Conservation (phyloP, 2,888 invertebrate species). For the Meandrusa payeni region DNA sequence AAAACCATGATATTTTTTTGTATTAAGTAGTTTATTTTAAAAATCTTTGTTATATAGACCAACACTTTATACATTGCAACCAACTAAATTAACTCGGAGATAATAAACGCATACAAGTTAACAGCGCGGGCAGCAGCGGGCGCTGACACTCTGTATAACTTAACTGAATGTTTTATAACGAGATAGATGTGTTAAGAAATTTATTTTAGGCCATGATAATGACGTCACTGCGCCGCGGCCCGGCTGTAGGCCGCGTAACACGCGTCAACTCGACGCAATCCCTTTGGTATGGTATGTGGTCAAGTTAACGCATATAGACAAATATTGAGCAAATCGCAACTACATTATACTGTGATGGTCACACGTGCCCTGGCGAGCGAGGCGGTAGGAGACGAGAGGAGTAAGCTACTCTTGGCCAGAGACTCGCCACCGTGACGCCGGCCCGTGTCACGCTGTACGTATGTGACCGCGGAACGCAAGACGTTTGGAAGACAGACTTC, state of each 20-base stretch:
- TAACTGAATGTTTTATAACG: too few relatives aligned
- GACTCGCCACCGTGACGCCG: too few relatives aligned
- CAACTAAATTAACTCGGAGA: slow-evolving; percentile 55
- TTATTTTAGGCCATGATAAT: too few relatives aligned
- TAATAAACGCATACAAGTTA: slow-evolving; percentile 37
- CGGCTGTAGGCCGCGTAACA: background rate
- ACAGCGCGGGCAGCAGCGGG: slow-evolving; percentile 25
- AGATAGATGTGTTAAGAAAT: too few relatives aligned
- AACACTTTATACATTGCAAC: slow-evolving; percentile 68
- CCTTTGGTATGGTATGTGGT: slow-evolving; percentile 9
- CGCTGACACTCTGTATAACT: too few relatives aligned
- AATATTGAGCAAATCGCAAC: slow-evolving; percentile 17
- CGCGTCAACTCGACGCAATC: slow-evolving; percentile 1
- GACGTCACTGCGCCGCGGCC: background rate
- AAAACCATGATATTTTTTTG: slow-evolving; percentile 53
- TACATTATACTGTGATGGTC: slow-evolving; percentile 5
- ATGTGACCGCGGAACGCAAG: slow-evolving; percentile 10
- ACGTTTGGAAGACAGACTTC: slow-evolving; percentile 51
- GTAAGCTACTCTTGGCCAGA: too few relatives aligned
- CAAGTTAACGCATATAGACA: background rate
- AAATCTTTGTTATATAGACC: slow-evolving; percentile 80
- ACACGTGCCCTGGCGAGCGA: background rate
- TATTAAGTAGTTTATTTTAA: slow-evolving; percentile 78
- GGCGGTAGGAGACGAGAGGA: background rate
- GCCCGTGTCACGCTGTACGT: too few relatives aligned